Evolutionary conservation across 2,888 invertebrate genomes (phyloP), one percentile per base, ranked within the genome.

Genomic region (Eurytoma adleriae): DNA sequence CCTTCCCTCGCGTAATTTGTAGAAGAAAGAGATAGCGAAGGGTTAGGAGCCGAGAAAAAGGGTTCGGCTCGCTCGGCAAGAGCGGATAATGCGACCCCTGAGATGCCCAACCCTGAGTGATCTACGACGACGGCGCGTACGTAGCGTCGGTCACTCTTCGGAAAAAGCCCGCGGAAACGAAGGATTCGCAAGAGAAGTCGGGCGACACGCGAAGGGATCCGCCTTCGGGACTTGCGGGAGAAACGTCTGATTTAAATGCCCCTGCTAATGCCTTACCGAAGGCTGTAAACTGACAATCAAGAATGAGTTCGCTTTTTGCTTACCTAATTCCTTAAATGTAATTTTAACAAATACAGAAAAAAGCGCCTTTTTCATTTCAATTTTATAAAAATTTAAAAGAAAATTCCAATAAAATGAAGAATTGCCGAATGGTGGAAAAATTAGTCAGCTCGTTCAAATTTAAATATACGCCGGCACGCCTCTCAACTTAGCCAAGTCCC

Each of bases 31-130:
- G 86, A 85, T 64, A 18, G 12, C 70, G 40, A 40, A 40, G 40
- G 40, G 40, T 40, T 40, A 20, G 54, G 67, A 50, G 86, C 86
- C 85, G 86, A 87, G 87, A 89, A 89, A 90, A 89, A 89, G 89
- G 89, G 88, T 83, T 85, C 82, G 79, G 73, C 81, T 59, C 61
- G 81, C 82, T 84, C 67, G 76, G 80, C 78, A 76, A 81, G 83
- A 83, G 82, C 82, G 86, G 89, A 87, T 90, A 90, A 90, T 90
- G 88, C 86, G 90, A 89, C 90, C 90, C 90, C 85, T 89, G 90
- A 90, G 90, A 90, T 89, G 88, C 88, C 86, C 40, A 40, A 40
- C 40, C 70, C 87, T 85, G 87, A 88, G 89, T 90, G 89, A 90
- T 90, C 87, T 90, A 90, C 89, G 86, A 84, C 85, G 82, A 84